These are phyloP conservation scores for Chiridota heheva DNA, from an alignment of 35 echinoderm and acorn worm species.

Conservation along the genomic window DNA sequence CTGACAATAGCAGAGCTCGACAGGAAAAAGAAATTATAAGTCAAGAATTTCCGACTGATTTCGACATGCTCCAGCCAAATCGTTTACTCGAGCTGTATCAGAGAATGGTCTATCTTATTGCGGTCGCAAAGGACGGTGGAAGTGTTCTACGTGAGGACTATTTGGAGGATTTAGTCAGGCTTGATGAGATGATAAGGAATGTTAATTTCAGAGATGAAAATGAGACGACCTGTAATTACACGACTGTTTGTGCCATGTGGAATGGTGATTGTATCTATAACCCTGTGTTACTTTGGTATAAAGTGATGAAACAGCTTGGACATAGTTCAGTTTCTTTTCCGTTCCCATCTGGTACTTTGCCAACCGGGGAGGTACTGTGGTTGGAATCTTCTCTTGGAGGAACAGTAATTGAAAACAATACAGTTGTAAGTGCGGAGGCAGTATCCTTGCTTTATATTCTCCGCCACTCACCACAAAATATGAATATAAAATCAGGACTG, in stretches of 20 bases:
- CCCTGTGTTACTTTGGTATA: constrained; percentile 26
- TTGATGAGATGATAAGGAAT: constrained; percentile 28
- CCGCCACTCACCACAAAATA: neutral
- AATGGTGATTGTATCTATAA: constrained; percentile 12
- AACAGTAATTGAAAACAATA: neutral
- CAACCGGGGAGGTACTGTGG: neutral
- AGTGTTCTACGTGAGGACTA: constrained; percentile 55
- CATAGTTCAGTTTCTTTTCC: neutral
- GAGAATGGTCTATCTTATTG: constrained; percentile 25
- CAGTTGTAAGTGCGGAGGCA: neutral
- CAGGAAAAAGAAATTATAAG: constrained; percentile 44
- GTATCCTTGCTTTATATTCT: neutral
- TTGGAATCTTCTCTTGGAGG: constrained; percentile 6
- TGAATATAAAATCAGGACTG: neutral
- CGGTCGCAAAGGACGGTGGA: constrained; percentile 36
- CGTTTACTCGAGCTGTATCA: constrained; percentile 27
- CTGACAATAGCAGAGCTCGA: constrained; percentile 55
- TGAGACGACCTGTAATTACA: neutral
- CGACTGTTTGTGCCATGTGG: neutral
- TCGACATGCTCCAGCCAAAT: constrained; percentile 40
- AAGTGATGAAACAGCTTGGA: neutral
- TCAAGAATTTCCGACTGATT: constrained; percentile 51
- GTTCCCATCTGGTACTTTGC: neutral
- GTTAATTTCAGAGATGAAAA: neutral
- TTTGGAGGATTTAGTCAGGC: constrained; percentile 50